Conservation (phyloP, 2,888 invertebrate species). For the Therioaphis trifolii region DNA sequence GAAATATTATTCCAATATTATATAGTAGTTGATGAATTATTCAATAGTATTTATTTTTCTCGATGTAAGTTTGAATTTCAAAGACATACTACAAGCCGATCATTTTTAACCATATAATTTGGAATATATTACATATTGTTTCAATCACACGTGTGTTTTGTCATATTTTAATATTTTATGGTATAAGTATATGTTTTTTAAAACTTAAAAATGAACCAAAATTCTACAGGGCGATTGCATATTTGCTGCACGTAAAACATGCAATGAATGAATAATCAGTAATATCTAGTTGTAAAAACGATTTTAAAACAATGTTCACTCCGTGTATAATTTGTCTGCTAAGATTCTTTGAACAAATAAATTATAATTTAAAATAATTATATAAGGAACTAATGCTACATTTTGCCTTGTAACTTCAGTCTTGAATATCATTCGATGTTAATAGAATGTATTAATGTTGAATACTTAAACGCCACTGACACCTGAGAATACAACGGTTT, state of each 20-base stretch:
- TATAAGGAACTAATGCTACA: not conserved
- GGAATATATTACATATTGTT: conserved; percentile 44
- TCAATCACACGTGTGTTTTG: not conserved
- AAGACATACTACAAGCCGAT: conserved; percentile 16
- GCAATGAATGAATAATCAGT: conserved; percentile 32
- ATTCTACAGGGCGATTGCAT: not conserved
- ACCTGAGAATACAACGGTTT: too few relatives aligned
- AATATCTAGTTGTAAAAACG: not conserved
- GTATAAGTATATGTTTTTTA: conserved; percentile 9
- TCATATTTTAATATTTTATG: conserved; percentile 25
- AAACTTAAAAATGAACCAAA: not conserved
- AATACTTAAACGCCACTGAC: too few relatives aligned
- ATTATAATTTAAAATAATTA: conserved; percentile 15
- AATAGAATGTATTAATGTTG: not conserved
- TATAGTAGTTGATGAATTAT: conserved; percentile 41
- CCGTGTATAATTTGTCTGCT: not conserved
- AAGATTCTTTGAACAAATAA: not conserved
- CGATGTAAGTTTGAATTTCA: not conserved
- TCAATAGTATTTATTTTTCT: conserved; percentile 42
- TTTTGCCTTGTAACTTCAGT: not conserved
- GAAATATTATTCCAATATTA: conserved; percentile 46
- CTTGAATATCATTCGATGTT: not conserved
- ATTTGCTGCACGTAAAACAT: not conserved
- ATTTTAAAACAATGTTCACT: too few relatives aligned
- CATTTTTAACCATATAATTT: not conserved